Base-by-base conservation (phyloP, 2,113 vertebrate species). In the Oncorhynchus clarkii region DNA sequence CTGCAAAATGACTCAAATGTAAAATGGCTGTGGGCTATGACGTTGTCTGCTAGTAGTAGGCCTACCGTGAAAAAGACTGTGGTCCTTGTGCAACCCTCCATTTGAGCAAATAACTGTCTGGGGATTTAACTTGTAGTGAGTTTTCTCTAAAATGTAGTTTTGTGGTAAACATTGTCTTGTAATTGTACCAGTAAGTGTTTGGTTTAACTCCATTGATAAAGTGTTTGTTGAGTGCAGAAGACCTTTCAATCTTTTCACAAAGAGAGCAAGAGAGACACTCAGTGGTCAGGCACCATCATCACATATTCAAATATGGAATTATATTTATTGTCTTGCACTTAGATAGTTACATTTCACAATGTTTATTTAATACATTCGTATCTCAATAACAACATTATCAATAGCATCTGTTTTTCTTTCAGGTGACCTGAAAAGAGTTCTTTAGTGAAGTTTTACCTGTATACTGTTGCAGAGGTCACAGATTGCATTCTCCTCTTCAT, bases 401-500 rank as follows among this genome's bases (percentile, higher is more conserved):
- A 54, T 18, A 54, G 14, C 51, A 16, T 16, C 16, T 54, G 51
- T 18, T 18, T 54, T 54, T 54, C 34, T 34, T 54, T 14, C 49
- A 60, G 20, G 18, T 60, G 12, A 60, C 59, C 18, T 60, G 59
- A 22, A 60, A 4, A 60, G 51, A 20, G 59, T 22, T n/a, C 51
- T 57, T 20, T 57, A 60, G 59, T 60, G 59, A 57, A 7, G 59
- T 77, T n/a, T 70, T 34, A 97, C 96, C 97, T 97, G 96, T 94
- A 97, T 92, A 86, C 88, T 95, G 87, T 93, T 87, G 67, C 97
- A 98, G 16, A 98, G 95, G 1, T 92, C 90, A 24, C 96, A 96
- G 87, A 99, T 98, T 64, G 96, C 94, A 0, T 86, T 93, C 84
- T 96, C 96, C 71, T 98, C 96, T 68, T 97, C 96, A 0, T 94